Evolutionary conservation across 2,113 vertebrate genomes (phyloP).

Genomic region (Psettodes erumei): DNA sequence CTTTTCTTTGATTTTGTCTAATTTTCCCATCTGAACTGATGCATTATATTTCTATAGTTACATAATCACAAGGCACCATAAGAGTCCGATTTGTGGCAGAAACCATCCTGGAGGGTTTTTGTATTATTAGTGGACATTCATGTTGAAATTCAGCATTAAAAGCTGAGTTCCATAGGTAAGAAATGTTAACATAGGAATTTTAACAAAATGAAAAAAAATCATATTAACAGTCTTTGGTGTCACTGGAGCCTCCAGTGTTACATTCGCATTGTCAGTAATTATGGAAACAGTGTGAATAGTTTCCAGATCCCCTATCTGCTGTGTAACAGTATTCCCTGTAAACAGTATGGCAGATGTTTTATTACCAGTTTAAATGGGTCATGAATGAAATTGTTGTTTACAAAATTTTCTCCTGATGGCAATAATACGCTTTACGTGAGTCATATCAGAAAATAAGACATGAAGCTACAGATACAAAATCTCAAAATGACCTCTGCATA

Average conservation of each 20-base stretch:
- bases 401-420: background rate
- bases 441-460: background rate
- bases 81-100: too few relatives aligned
- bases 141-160: constrained; percentile 3
- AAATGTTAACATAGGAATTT: background rate
- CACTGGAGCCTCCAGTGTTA: background rate
- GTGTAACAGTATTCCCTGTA: background rate
- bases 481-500: constrained; percentile 7
- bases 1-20: background rate
- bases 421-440: background rate
- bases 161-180: background rate
- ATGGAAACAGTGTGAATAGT: background rate
- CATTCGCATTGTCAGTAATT: background rate
- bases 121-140: background rate
- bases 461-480: background rate
- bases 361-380: background rate
- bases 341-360: constrained; percentile 12
- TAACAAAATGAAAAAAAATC: background rate
- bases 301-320: background rate
- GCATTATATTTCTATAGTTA: background rate
- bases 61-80: background rate
- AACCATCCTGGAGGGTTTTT: background rate
- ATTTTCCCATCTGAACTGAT: background rate
- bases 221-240: background rate
- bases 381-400: constrained; percentile 2